Conservation (phyloP, 2,113 vertebrate species). For the Eulacestoma nigropectus region DNA sequence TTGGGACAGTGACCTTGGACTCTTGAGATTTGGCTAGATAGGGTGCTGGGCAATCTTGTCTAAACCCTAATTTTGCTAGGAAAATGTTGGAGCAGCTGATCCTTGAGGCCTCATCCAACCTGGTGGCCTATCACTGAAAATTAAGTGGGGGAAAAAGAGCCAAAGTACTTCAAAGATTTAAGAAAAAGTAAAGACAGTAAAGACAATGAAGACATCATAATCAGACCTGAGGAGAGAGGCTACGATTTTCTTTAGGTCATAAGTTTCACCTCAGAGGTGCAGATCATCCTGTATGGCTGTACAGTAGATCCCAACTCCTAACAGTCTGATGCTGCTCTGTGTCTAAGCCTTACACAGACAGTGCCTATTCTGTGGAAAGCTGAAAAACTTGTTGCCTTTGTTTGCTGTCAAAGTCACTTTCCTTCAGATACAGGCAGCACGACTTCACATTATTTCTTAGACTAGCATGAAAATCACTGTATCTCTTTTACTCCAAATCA, state of each 20-base stretch:
- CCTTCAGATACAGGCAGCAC: not conserved
- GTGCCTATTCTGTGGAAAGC: not conserved
- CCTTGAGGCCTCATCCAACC: not conserved
- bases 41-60: not conserved
- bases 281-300: not conserved
- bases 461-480: not conserved
- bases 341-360: not conserved
- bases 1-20: rapidly evolving
- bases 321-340: not conserved
- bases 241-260: not conserved
- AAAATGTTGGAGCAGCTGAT: not conserved
- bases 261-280: not conserved
- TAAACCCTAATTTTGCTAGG: not conserved
- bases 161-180: not conserved
- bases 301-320: not conserved
- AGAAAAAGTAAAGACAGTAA: not conserved
- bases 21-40: not conserved
- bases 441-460: not conserved
- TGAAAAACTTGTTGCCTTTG: not conserved
- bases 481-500: not conserved
- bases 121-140: not conserved
- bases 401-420: not conserved
- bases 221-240: not conserved
- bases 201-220: not conserved
- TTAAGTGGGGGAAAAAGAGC: not conserved